Evolutionary conservation across 1,140 invertebrate genomes (phyloP), one percentile per base, ranked within the genome.

Genomic region (Thrips palmi): DNA sequence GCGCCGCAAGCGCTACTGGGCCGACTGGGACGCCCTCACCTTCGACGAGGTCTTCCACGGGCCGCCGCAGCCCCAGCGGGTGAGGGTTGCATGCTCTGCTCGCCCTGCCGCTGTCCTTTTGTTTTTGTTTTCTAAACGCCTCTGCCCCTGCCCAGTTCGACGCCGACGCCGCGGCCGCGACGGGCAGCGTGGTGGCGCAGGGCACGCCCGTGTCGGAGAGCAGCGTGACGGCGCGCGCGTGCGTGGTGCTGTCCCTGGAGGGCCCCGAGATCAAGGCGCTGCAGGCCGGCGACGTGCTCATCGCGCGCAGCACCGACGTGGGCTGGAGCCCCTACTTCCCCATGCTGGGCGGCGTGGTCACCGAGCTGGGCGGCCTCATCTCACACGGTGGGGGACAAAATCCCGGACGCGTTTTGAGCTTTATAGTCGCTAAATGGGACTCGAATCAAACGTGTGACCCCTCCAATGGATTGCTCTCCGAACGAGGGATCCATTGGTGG

Each of bases 271-370:
- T 60, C 5, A 23, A 50, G 44, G 39, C 43, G 7, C 33, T 55
- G 33, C 46, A 67, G 55, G 46, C 47, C 30, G 79, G 77, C 2
- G 82, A 88, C 50, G 70, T 89, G 43, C 57, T 88, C 28, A 74
- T 89, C 39, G 84, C 82, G 0, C 60, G 67, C 38, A 67, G 67
- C 14, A 88, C 82, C 0, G 83, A 89, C 51, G 78, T 88, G 39
- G 82, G 76, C 11, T 89, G 84, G 84, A 76, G 75, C 12, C 82
- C 83, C 1, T 87, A 84, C 52, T 89, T 88, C 50, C 80, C 83
- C 0, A 60, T 88, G 5, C 53, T 88, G 4, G 57, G 64, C 2
- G 85, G 82, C 12, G 66, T 89, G 10, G 74, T 85, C 3, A 88
- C 83, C 0, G 84, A 89, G 57, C 58, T 86, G 4, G 84, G 83